Base-by-base conservation (phyloP, 2,888 invertebrate species). In the Sturmia bella region DNA sequence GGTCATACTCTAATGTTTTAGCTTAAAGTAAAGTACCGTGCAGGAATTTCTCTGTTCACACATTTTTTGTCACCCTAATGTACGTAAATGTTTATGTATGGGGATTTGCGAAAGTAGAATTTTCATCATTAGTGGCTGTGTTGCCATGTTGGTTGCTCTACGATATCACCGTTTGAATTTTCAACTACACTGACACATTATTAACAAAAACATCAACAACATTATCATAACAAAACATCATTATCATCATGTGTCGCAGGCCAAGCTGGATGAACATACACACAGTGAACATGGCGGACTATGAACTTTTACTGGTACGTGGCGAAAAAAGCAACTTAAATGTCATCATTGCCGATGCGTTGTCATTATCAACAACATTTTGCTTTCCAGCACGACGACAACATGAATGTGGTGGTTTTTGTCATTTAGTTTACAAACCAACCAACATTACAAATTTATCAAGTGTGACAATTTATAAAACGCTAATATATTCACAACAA, bases 401-500 rank as follows among this genome's bases (percentile, higher is more conserved):
- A 59, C 69, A 74, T 56, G 52, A 70, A 19, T 64, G 48, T 17
- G 54, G 69, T 69, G 74, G 78, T 82, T 75, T 75, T 78, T 59
- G 54, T 74, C 74, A 75, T 78, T 82, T 74, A 70, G 70, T 75
- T 82, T 61, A 59, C 64, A 78, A 70, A 74, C 70, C 74, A 70
- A 59, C 74, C 78, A 78, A 78, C 70, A 78, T 82, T 82, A 66
- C 70, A 66, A 75, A 82, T 78, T 52, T 66, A 78, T 75, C 74
- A 78, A 78, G 69, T 74, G 70, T 78, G 78, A 66, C 77, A 82
- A 75, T 82, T 82, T 82, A 74, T 70, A 77, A 78, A 69, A 66
- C 69, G 64, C 17, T 74, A 70, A 77, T 69, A 74, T 77, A 69
- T 73, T 37, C 66, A 68, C 41, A 27, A 21, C 66, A 63, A 37